Conservation (phyloP, 1,140 invertebrate species). For the Anadara kagoshimensis region DNA sequence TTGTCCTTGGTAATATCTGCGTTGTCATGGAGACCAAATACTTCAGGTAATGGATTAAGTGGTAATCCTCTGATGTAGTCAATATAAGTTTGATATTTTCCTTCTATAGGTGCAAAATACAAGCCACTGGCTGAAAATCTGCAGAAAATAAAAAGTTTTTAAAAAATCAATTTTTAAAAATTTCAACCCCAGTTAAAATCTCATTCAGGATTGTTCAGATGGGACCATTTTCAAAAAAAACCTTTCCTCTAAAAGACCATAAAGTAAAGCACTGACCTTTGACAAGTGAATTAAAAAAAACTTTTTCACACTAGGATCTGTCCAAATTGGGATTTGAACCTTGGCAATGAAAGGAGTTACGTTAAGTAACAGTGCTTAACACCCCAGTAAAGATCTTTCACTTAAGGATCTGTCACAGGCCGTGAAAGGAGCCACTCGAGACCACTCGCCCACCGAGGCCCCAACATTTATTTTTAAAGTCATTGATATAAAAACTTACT, state of each 20-base stretch:
- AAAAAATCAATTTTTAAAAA: background rate
- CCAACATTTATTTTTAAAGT: background rate
- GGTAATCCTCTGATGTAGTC: slow-evolving; percentile 71
- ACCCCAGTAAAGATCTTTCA: too few relatives aligned
- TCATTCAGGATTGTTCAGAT: background rate
- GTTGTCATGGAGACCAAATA: slow-evolving; percentile 74
- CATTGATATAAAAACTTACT: slow-evolving; percentile 54
- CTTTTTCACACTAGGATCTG: too few relatives aligned
- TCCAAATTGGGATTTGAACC: too few relatives aligned
- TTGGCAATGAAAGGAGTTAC: too few relatives aligned
- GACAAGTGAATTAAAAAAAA: too few relatives aligned
- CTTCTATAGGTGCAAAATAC: slow-evolving; percentile 87
- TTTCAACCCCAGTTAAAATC: background rate
- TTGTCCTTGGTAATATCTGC: slow-evolving; percentile 75
- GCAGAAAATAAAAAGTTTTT: slow-evolving; percentile 12
- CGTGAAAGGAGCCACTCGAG: too few relatives aligned
- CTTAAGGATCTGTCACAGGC: too few relatives aligned
- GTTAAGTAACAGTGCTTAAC: too few relatives aligned
- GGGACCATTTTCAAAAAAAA: background rate
- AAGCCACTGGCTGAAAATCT: slow-evolving; percentile 77
- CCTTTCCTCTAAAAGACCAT: background rate
- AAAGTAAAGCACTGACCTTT: background rate
- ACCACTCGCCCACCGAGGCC: too few relatives aligned
- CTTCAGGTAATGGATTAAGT: slow-evolving; percentile 70
- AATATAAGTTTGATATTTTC: slow-evolving; percentile 67